Percentiles rank a stretch among this genome's conserved stretches.
Conservation (phyloP, 2,113 vertebrate species). For the Nestor notabilis region DNA sequence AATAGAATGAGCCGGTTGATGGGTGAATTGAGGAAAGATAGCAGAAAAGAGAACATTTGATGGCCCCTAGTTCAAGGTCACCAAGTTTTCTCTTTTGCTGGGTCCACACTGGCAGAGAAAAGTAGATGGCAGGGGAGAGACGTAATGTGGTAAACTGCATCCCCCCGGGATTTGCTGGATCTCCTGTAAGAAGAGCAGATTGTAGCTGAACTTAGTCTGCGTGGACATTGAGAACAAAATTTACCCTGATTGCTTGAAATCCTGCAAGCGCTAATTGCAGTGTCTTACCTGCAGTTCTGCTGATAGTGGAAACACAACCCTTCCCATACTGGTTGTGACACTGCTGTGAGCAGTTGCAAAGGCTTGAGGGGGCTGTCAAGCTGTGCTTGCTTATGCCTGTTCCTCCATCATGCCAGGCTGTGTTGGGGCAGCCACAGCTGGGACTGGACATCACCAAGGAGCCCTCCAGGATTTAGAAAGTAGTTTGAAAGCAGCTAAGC, state of each 20-base stretch:
- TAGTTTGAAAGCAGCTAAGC: not conserved
- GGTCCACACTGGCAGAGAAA: not conserved
- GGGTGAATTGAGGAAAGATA: not conserved
- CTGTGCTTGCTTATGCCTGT: not conserved
- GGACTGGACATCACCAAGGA: fast-evolving
- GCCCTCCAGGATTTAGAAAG: not conserved
- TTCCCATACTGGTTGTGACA: not conserved
- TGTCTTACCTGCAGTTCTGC: fast-evolving
- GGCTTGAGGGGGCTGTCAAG: not conserved
- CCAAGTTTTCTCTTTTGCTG: not conserved
- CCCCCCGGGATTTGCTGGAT: not conserved
- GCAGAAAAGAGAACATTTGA: not conserved
- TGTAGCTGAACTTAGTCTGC: not conserved
- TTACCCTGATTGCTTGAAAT: not conserved
- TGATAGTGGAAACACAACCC: not conserved
- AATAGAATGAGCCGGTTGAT: not conserved
- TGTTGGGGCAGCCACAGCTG: not conserved
- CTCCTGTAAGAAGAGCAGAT: not conserved
- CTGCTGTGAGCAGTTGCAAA: not conserved
- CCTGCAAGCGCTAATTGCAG: not conserved
- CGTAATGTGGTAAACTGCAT: not conserved
- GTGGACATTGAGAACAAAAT: not conserved
- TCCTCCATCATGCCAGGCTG: not conserved
- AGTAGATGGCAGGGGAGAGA: not conserved
- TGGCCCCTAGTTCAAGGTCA: not conserved